Conservation (phyloP, 2,797 vertebrate genomes). For the Malurus leucopterus region DNA sequence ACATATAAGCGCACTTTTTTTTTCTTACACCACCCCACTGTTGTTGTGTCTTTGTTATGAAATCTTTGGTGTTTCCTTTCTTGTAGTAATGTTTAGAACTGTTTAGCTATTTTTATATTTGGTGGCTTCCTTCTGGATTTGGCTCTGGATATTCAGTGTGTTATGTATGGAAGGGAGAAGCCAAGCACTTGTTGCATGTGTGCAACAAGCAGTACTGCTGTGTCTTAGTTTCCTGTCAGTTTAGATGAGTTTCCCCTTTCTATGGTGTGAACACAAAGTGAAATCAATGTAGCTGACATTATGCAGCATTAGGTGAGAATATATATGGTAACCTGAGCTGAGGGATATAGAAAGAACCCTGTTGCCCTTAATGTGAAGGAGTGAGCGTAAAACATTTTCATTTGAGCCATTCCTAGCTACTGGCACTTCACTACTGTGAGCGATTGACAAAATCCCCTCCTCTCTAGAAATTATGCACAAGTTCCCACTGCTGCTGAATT, state of each 20-base stretch:
- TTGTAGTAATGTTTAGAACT: neutral
- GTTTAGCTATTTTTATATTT: neutral
- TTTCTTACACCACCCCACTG: neutral
- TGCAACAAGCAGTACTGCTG: neutral
- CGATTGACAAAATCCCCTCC: neutral
- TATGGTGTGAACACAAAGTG: neutral
- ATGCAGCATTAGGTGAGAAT: neutral
- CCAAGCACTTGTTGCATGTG: neutral
- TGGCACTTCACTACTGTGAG: neutral
- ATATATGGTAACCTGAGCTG: neutral
- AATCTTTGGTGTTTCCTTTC: neutral
- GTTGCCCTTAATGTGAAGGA: neutral
- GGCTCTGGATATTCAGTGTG: neutral
- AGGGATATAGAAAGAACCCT: neutral
- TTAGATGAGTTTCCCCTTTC: neutral
- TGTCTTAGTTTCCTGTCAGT: neutral
- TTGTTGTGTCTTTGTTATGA: neutral
- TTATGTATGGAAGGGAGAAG: neutral
- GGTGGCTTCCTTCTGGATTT: neutral
- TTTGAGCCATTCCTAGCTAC: neutral
- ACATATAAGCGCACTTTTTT: fast-evolving
- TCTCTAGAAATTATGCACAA: neutral
- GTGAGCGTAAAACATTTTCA: neutral
- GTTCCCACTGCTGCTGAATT: neutral
- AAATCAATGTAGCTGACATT: neutral